Evolutionary conservation across 2,113 vertebrate species (phyloP).

Genomic region (Leucoraja erinaceus): DNA sequence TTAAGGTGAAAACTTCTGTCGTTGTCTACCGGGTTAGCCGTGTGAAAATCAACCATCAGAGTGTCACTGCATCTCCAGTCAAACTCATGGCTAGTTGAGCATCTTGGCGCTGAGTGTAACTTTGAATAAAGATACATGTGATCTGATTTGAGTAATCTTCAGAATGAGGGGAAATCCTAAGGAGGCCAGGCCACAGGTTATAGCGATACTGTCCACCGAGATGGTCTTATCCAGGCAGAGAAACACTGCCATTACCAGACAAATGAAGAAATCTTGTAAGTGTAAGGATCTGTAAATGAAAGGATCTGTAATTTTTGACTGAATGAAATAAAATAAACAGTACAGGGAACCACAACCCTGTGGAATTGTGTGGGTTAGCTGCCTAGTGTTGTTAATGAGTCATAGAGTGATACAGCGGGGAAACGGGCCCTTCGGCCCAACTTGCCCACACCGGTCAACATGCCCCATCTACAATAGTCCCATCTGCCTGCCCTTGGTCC

Average conservation of each 20-base stretch:
- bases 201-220: background rate
- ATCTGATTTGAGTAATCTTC: background rate
- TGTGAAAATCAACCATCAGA: background rate
- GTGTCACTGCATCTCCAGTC: background rate
- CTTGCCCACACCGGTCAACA: too few species aligned
- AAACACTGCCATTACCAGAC: background rate
- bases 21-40: background rate
- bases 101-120: background rate
- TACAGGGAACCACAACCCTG: background rate
- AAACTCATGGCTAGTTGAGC: background rate
- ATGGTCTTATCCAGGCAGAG: background rate
- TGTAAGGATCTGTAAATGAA: background rate
- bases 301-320: background rate
- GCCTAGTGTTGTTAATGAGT: too few species aligned
- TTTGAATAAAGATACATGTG: background rate
- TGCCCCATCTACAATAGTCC: too few species aligned
- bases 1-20: background rate
- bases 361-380: background rate
- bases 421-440: too few species aligned
- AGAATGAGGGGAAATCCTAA: background rate
- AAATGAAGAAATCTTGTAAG: background rate
- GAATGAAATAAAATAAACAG: slow-evolving; percentile 3
- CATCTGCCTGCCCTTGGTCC: too few species aligned
- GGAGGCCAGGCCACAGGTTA: background rate
- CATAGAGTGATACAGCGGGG: too few species aligned